phyloP scores from a whole-genome alignment of 2,888 invertebrate genomes.

The Pseudococcus jackbeardsleyi region DNA sequence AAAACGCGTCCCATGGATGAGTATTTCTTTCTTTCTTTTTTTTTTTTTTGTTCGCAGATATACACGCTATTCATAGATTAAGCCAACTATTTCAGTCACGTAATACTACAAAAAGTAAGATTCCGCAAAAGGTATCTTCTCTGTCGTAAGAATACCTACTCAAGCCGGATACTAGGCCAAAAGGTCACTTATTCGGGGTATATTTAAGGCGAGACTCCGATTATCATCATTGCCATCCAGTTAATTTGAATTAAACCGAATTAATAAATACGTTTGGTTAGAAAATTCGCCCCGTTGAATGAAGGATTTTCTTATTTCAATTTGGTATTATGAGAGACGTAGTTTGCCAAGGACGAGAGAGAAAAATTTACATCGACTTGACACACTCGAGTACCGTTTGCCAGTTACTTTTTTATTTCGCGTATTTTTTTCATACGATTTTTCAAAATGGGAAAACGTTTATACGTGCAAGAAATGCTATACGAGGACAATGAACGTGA shows the following conservation, averaged over 20 bases:
- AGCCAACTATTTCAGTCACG: constrained; percentile 45
- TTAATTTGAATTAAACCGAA: constrained; percentile 23
- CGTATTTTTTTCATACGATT: background rate
- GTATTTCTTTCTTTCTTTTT: background rate
- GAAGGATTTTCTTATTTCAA: constrained; percentile 15
- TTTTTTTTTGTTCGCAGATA: background rate
- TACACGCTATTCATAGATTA: constrained; percentile 29
- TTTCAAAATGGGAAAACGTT: background rate
- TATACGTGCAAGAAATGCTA: constrained; percentile 33
- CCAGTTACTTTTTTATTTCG: background rate
- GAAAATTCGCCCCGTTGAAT: background rate
- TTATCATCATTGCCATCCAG: constrained; percentile 4
- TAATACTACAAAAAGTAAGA: constrained; percentile 18
- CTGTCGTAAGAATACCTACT: background rate
- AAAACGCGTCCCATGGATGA: background rate
- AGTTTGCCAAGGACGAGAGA: background rate
- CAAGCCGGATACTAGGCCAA: constrained; percentile 35
- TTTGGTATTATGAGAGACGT: background rate
- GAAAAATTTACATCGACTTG: background rate
- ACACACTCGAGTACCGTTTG: constrained; percentile 15
- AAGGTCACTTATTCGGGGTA: constrained; percentile 29
- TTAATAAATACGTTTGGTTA: background rate
- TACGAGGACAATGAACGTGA: constrained; percentile 27
- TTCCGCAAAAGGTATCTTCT: constrained; percentile 20
- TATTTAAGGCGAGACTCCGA: background rate